Evolutionary conservation across 2,113 vertebrate species (phyloP).

Genomic region (Micromys minutus): DNA sequence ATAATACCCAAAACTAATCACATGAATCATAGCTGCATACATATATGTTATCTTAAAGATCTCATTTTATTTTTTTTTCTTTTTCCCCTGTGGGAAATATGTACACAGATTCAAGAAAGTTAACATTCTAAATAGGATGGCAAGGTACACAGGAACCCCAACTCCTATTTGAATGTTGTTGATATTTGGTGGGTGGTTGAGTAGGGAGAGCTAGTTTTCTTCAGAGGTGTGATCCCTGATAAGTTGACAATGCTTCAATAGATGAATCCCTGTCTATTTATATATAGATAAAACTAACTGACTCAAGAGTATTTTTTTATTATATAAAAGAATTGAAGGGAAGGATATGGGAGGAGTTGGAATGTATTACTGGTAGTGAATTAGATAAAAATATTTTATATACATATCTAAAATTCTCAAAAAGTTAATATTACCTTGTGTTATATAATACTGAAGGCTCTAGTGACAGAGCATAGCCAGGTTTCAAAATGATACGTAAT

Average conservation of each 20-base stretch:
- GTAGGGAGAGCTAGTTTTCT: not conserved
- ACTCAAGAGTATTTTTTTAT: not conserved
- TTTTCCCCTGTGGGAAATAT: not conserved
- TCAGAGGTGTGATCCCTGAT: not conserved
- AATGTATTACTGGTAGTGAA: too few species aligned
- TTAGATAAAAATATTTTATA: not conserved
- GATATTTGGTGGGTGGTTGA: not conserved
- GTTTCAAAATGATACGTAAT: not conserved
- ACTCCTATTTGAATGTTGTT: not conserved
- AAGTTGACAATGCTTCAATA: not conserved
- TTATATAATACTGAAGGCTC: not conserved
- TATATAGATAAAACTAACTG: too few species aligned
- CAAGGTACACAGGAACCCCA: not conserved
- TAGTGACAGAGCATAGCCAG: not conserved
- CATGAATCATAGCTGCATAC: not conserved
- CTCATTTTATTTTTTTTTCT: not conserved
- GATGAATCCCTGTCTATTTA: not conserved
- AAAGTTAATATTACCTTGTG: not conserved
- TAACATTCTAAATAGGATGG: not conserved
- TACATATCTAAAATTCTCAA: not conserved
- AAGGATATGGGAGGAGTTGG: not conserved
- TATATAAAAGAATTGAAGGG: not conserved
- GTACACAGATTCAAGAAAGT: not conserved
- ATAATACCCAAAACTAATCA: slow-evolving; percentile 8
- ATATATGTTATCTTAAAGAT: not conserved